Evolutionary conservation across 1,140 invertebrate species (phyloP).

Genomic region (Notospermus geniculatus): DNA sequence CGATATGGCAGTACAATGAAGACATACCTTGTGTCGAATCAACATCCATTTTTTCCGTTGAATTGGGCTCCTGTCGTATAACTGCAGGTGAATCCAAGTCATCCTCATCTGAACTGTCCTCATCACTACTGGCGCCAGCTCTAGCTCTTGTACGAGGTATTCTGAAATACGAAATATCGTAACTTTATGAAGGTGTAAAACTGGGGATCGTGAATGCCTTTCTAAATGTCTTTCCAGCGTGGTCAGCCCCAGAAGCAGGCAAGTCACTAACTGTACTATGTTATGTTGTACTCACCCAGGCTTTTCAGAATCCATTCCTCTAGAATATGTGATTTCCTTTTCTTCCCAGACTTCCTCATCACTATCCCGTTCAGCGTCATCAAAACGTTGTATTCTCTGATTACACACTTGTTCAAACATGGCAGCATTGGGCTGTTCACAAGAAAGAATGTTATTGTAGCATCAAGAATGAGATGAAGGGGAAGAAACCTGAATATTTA

Average conservation of each 20-base stretch:
- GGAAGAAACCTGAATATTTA: too few species aligned
- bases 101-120: constrained; percentile 51
- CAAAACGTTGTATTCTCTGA: constrained; percentile 55
- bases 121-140: constrained; percentile 25
- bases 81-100: constrained; percentile 48
- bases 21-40: constrained; percentile 58
- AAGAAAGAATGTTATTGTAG: too few species aligned
- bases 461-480: too few species aligned
- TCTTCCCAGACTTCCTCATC: constrained; percentile 60
- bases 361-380: constrained; percentile 58
- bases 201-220: background rate
- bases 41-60: constrained; percentile 57
- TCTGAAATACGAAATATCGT: constrained; percentile 4
- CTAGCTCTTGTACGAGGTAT: too few species aligned
- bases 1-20: too few species aligned
- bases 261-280: too few species aligned
- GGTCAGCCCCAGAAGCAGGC: too few species aligned
- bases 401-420: constrained; percentile 63
- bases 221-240: too few species aligned
- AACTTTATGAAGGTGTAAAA: constrained; percentile 2
- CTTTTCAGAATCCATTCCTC: background rate
- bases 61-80: constrained; percentile 39
- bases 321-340: constrained; percentile 41
- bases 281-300: too few species aligned
- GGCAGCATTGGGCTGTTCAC: constrained; percentile 54